phyloP scores from a whole-genome alignment of 1,140 invertebrate species.

The Melanaphis sacchari region DNA sequence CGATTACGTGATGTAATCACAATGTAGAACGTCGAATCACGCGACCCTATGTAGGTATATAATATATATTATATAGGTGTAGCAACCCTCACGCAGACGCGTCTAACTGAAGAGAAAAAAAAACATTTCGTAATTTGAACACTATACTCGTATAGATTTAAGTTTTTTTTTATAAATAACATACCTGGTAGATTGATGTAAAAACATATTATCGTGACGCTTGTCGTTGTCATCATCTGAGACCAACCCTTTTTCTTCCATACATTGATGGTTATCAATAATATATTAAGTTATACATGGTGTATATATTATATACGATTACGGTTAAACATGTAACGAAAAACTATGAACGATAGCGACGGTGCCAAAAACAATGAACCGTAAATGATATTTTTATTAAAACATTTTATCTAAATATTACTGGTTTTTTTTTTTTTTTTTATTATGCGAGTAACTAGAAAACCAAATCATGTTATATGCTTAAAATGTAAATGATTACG shows the following conservation, averaged over 20 bases:
- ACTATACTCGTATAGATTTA: background rate
- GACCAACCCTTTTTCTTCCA: background rate
- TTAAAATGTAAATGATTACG: background rate
- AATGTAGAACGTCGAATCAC: background rate
- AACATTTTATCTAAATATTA: background rate
- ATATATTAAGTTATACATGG: background rate
- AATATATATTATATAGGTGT: background rate
- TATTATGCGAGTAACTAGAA: background rate
- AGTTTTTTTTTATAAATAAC: background rate
- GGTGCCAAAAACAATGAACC: background rate
- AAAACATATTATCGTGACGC: background rate
- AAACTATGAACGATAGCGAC: background rate
- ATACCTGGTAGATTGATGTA: background rate
- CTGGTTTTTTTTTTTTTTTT: slow-evolving; percentile 1
- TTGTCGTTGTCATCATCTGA: background rate
- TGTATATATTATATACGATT: background rate
- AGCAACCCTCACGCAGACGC: background rate
- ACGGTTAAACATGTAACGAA: background rate
- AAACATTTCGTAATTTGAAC: background rate
- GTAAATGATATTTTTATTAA: background rate
- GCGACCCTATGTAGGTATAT: background rate
- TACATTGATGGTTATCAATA: background rate
- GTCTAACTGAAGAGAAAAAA: background rate
- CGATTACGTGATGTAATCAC: background rate
- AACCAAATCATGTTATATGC: background rate